phyloP scores from a whole-genome alignment of 2,113 vertebrate species.

The Gadus chalcogrammus region DNA sequence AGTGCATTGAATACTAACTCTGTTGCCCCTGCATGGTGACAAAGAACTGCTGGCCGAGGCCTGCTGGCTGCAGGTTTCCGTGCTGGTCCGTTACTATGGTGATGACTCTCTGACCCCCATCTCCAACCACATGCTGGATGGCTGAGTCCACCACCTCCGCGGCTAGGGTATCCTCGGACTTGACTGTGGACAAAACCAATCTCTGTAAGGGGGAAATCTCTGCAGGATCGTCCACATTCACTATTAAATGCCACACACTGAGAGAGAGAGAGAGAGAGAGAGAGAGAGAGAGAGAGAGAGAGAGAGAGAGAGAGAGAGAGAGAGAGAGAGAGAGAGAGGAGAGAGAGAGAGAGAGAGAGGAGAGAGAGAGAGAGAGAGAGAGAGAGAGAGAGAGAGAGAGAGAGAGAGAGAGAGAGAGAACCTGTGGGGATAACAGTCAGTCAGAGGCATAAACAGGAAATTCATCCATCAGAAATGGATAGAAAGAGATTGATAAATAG shows the following conservation, averaged over 20 bases:
- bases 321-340: not conserved
- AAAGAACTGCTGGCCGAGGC: slow-evolving; percentile 67
- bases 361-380: too few species aligned
- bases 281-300: not conserved
- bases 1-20: slow-evolving; percentile 54
- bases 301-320: not conserved
- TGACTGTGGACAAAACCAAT: slow-evolving; percentile 35
- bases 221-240: too few species aligned
- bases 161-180: slow-evolving; percentile 57
- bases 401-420: not conserved
- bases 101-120: slow-evolving; percentile 72
- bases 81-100: slow-evolving; percentile 75
- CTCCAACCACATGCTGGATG: slow-evolving; percentile 60
- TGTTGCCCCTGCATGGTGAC: slow-evolving; percentile 74
- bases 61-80: slow-evolving; percentile 54
- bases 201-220: not conserved
- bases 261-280: not conserved
- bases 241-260: too few species aligned
- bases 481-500: too few species aligned
- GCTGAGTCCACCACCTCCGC: slow-evolving; percentile 49
- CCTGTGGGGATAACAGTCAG: not conserved
- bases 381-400: not conserved
- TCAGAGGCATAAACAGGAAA: not conserved
- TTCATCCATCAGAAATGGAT: too few species aligned
- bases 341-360: too few species aligned